phyloP scores from a whole-genome alignment of 2,797 vertebrate species.

The Micropoecilia bifurca region DNA sequence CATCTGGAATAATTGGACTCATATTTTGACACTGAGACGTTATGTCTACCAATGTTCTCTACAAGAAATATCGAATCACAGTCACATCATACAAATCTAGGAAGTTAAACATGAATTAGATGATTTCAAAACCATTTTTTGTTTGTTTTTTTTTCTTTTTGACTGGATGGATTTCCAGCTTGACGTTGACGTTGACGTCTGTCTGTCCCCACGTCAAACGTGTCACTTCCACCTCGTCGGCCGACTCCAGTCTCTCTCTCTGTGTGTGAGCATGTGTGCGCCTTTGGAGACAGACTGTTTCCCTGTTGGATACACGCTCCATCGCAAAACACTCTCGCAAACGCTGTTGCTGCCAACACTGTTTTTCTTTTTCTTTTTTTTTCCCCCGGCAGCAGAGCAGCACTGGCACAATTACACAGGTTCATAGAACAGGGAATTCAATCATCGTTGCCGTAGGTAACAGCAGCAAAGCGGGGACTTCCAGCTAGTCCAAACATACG shows the following conservation, averaged over 20 bases:
- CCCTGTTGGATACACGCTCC: slow-evolving; percentile 24
- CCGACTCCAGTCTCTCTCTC: slow-evolving; percentile 41
- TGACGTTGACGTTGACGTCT: slow-evolving; percentile 41
- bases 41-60: background rate
- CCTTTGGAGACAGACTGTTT: slow-evolving; percentile 26
- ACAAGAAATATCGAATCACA: background rate
- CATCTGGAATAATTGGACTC: background rate
- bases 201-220: slow-evolving; percentile 52
- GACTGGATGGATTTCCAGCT: slow-evolving; percentile 24
- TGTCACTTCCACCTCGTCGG: slow-evolving; percentile 61
- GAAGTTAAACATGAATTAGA: background rate
- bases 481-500: slow-evolving; percentile 33
- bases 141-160: background rate
- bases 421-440: slow-evolving; percentile 57
- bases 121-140: slow-evolving; percentile 22
- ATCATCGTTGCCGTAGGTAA: slow-evolving; percentile 53
- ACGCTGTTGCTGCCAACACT: slow-evolving; percentile 31
- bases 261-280: slow-evolving; percentile 8
- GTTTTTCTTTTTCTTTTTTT: slow-evolving; percentile 12
- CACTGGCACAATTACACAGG: slow-evolving; percentile 65
- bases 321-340: slow-evolving; percentile 32
- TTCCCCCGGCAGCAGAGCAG: slow-evolving; percentile 34
- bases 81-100: background rate
- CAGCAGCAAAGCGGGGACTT: slow-evolving; percentile 19
- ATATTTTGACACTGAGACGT: background rate